Conservation (phyloP, 2,888 invertebrate species). For the Reticulitermes lucifugus region DNA sequence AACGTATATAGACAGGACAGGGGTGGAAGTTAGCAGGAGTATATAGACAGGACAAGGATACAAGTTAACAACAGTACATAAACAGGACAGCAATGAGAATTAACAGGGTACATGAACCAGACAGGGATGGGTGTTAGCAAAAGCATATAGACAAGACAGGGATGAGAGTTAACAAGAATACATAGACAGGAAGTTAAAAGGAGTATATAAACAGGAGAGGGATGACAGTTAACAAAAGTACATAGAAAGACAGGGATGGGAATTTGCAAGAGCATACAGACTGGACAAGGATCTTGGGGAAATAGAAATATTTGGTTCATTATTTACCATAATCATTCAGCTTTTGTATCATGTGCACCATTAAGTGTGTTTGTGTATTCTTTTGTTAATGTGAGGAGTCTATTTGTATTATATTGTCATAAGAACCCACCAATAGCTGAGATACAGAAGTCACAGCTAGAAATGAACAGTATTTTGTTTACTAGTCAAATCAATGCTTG, state of each 20-base stretch:
- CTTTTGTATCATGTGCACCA: slow-evolving; percentile 31
- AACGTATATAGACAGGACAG: no score
- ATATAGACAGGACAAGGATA: background rate
- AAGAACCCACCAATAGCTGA: slow-evolving; percentile 47
- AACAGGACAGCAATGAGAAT: background rate
- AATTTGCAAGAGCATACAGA: background rate
- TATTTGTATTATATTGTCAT: slow-evolving; percentile 51
- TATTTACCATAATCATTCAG: slow-evolving; percentile 33
- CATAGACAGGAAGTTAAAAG: background rate
- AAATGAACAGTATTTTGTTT: background rate
- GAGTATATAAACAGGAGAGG: no score
- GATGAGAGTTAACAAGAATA: background rate
- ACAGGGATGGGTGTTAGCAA: no score
- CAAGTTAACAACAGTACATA: slow-evolving; percentile 3
- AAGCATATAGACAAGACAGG: background rate
- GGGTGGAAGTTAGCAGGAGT: no score
- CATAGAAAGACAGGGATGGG: background rate
- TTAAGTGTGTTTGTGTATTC: slow-evolving; percentile 36
- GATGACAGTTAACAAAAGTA: no score
- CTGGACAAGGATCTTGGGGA: slow-evolving; percentile 6
- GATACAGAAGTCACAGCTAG: slow-evolving; percentile 23
- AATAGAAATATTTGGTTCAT: slow-evolving; percentile 24
- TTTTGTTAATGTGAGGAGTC: slow-evolving; percentile 44
- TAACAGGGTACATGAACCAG: no score
- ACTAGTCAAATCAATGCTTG: slow-evolving; percentile 6